Conservation (phyloP, 2,797 vertebrate species). For the Buceros bicornis region DNA sequence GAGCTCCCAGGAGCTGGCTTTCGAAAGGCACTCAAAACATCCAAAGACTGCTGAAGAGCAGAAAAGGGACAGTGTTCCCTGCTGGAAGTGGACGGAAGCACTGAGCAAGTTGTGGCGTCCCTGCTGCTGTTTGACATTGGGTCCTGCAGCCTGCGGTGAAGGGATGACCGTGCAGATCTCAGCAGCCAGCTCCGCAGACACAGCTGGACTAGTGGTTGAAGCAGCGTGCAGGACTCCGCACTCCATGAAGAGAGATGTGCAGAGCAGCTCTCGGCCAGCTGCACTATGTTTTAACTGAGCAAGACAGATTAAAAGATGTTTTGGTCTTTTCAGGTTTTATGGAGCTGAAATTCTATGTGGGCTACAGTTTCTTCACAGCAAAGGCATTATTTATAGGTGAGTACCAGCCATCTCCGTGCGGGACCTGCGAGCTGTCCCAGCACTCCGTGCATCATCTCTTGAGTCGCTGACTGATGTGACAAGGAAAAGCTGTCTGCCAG, state of each 20-base stretch:
- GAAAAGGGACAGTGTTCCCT: not conserved
- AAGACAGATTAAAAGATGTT: not conserved
- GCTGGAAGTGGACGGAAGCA: not conserved
- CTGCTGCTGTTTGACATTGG: not conserved
- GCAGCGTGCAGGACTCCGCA: not conserved
- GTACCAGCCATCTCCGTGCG: not conserved
- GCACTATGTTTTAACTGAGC: not conserved
- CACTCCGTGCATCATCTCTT: not conserved
- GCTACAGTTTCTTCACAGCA: constrained; percentile 94
- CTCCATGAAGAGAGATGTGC: not conserved
- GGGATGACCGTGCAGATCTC: not conserved
- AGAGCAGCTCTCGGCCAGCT: not conserved
- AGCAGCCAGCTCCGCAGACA: not conserved
- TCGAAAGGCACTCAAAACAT: not conserved
- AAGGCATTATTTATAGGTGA: constrained; percentile 96
- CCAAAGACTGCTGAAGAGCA: not conserved
- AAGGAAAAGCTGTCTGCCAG: constrained; percentile 15
- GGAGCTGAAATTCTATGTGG: constrained; percentile 93
- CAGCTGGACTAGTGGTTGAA: rapidly evolving
- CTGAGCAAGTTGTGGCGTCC: not conserved
- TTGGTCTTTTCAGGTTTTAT: constrained; percentile 88
- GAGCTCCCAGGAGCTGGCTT: not conserved
- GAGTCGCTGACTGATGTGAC: not conserved
- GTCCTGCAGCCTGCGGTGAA: not conserved
- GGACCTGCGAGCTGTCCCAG: not conserved